Evolutionary conservation across 2,113 vertebrate species (phyloP).

Genomic region (Cheirogaleus medius): DNA sequence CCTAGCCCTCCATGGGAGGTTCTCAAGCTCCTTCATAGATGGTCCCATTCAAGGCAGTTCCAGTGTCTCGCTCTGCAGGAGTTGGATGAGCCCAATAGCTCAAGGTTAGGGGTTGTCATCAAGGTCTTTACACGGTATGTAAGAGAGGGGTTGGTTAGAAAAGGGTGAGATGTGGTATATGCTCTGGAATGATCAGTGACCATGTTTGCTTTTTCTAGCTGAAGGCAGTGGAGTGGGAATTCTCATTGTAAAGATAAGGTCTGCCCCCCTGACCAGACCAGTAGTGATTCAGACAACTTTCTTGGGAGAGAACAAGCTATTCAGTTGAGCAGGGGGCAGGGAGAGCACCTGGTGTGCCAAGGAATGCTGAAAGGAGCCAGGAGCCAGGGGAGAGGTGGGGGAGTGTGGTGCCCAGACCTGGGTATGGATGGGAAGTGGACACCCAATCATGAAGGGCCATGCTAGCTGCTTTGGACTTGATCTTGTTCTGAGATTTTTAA

Average conservation of each 20-base stretch:
- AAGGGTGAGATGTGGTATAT: neutral
- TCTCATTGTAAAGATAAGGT: neutral
- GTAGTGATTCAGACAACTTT: neutral
- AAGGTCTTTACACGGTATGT: neutral
- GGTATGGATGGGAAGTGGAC: neutral
- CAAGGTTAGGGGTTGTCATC: neutral
- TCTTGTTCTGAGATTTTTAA: neutral
- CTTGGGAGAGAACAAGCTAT: neutral
- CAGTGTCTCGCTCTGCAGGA: neutral
- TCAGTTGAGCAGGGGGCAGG: neutral
- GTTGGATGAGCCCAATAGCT: neutral
- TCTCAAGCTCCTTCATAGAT: neutral
- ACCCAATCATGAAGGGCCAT: neutral
- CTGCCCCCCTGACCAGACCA: neutral
- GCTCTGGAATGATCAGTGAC: neutral
- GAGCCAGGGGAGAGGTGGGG: neutral
- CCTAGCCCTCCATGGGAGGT: neutral
- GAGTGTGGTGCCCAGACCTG: neutral
- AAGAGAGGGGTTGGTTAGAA: neutral
- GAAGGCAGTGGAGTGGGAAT: neutral
- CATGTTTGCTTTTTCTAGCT: neutral
- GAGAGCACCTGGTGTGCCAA: rapidly evolving
- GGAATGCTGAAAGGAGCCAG: neutral
- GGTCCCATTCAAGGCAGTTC: neutral
- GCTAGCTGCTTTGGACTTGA: neutral